Base-by-base conservation (phyloP, 2,797 vertebrate genomes). In the Sebastes kiyomatsui region DNA sequence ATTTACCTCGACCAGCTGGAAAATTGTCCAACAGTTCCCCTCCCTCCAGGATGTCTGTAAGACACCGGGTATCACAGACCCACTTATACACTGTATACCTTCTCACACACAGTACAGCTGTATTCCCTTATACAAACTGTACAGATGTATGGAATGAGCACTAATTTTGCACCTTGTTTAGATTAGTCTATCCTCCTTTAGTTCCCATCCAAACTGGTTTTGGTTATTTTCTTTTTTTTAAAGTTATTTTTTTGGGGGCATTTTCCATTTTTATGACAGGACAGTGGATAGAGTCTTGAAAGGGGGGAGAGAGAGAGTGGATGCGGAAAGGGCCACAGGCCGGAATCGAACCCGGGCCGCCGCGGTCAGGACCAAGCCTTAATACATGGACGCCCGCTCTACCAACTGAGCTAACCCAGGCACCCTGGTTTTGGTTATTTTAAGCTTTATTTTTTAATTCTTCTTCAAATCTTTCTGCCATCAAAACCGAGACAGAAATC, bases 1-100 rank as follows among this genome's bases (percentile, higher is more conserved):
- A 80, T 65, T 77, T 35, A 56, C 46, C 42, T 35, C 46, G 22
- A 79, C 42, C 22, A 77, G 54, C 66, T 60, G 74, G 38, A 85
- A 70, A 60, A 73, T 8, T 55, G 66, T 56, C 25, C 0, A 33
- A 22, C 1, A 55, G 54, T 22, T 7, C 7, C 25, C 20, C 23
- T 69, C 52, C 18, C n/a, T 67, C 71, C 25, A 65, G n/a, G 65
- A 11, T 14, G 46, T 75, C 59, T 61, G 54, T 32, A 20, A 71
- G 67, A 65, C 32, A 59, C 56, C 5, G 49, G 12, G 12, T 32
- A 46, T 55, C 42, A 33, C 27, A 60, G 18, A 5, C 20, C 11
- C 64, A 22, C 14, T 23, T 25, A 5, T n/a, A 61, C 32, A 18
- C 7, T 38, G 16, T 2, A 30, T 28, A 74, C 42, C 67, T 78